Evolutionary conservation across 1,140 invertebrate genomes (phyloP), one percentile per base, ranked within the genome.

Genomic region (Rhynchophorus ferrugineus): DNA sequence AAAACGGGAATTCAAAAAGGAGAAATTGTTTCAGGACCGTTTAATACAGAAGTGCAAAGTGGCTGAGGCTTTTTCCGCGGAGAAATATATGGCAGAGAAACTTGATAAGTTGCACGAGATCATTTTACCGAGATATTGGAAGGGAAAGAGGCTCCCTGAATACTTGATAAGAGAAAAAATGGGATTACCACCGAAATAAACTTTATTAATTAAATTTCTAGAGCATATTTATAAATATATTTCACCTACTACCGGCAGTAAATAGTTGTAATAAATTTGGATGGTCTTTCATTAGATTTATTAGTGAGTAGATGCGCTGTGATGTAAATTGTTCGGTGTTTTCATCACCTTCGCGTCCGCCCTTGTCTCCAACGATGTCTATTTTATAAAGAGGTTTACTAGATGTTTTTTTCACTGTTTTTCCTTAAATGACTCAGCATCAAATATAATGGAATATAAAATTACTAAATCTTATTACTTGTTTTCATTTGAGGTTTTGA

Each of bases 61-160:
- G 46, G 87, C 85, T 0, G 75, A 89, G 54, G 73, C 76, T 14
- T 93, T 91, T 69, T 80, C 86, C 56, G 79, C 88, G 0, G 80
- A 82, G 54, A 62, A 77, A 44, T 87, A 87, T 71, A 83, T 90
- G 0, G 59, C 69, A 1, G 74, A 79, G 13, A 78, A 79, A 57
- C 60, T 91, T 0, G 60, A 72, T 17, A 72, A 77, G 56, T 76
- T 83, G 0, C 81, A 82, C 54, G 76, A 81, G 61, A 73, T 75
- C 22, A 75, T 77, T 6, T 58, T 84, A 24, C 83, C 83, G 0
- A 76, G 67, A 1, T 73, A 69, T 29, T 87, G 77, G 73, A 77
- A 74, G 60, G 84, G 84, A 57, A 77, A 79, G 53, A 67, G 77
- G 6, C 64, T 86, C 8, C 84, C 85, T 0, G 71, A 75, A 58